phyloP scores from a whole-genome alignment of 2,888 invertebrate species.

The Stomorhina lunata region DNA sequence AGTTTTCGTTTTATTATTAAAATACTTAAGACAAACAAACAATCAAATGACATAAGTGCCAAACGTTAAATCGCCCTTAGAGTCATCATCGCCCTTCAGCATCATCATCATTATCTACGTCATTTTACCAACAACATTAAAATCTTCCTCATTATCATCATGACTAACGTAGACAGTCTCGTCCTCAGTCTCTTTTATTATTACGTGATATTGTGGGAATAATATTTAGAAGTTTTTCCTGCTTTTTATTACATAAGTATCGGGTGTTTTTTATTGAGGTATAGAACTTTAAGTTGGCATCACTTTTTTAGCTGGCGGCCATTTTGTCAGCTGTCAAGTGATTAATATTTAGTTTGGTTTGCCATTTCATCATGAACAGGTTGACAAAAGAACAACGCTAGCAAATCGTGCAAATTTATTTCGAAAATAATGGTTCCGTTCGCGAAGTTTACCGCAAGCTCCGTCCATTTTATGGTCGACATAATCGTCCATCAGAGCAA shows the following conservation, averaged over 20 bases:
- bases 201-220: constrained; percentile 3
- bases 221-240: neutral
- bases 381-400: too few species aligned
- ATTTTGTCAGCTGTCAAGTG: too few species aligned
- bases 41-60: constrained; percentile 38
- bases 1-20: constrained; percentile 38
- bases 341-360: too few species aligned
- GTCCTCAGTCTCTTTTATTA: neutral
- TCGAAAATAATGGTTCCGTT: too few species aligned
- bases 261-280: neutral
- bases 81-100: constrained; percentile 41
- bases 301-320: too few species aligned
- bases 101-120: too few species aligned
- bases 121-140: constrained; percentile 27
- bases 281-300: too few species aligned
- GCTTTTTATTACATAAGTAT: neutral
- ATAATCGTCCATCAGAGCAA: too few species aligned
- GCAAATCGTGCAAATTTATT: too few species aligned
- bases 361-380: too few species aligned
- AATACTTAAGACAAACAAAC: constrained; percentile 55
- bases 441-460: too few species aligned
- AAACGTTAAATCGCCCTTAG: neutral
- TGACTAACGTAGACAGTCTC: neutral
- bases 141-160: constrained; percentile 36
- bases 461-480: too few species aligned